Percentiles rank a stretch among this genome's conserved stretches.
Evolutionary conservation across 1,140 invertebrate species (phyloP).

Genomic region (Halyomorpha halys): DNA sequence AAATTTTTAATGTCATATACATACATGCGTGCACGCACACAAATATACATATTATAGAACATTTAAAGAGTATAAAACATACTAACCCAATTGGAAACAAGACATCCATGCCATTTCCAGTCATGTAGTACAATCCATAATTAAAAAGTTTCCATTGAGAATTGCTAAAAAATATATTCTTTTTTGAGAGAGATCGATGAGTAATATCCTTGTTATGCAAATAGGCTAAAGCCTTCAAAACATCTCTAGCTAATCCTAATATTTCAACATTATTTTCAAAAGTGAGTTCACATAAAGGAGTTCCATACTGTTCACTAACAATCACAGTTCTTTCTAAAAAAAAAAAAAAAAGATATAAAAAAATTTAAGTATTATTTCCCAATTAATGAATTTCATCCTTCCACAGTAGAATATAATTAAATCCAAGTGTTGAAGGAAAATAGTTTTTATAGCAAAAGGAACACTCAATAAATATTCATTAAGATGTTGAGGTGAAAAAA

Average conservation of each 20-base stretch:
- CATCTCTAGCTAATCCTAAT: conserved; percentile 52
- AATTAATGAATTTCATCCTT: no score
- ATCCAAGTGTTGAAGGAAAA: no score
- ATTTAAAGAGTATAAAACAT: no score
- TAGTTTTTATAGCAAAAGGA: no score
- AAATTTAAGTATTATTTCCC: no score
- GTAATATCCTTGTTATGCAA: conserved; percentile 64
- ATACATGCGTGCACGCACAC: no score
- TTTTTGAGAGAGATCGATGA: conserved; percentile 67
- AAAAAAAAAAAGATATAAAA: conserved; percentile 26
- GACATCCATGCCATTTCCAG: conserved; percentile 68
- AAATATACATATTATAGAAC: no score
- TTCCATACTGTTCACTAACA: conserved; percentile 75
- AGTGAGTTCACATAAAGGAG: conserved; percentile 40
- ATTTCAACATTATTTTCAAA: conserved; percentile 42
- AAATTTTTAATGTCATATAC: no score
- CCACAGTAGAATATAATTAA: no score
- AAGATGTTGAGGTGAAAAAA: no score
- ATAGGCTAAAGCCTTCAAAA: conserved; percentile 60
- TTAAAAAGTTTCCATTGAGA: conserved; percentile 70
- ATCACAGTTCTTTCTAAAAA: conserved; percentile 77
- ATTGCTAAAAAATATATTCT: conserved; percentile 71
- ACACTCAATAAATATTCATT: no score
- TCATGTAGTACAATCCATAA: conserved; percentile 89
- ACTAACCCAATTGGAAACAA: conserved; percentile 84